These are phyloP conservation scores for Antrozous pallidus DNA, from an alignment of 2,797 vertebrate species.

Conservation along the genomic window DNA sequence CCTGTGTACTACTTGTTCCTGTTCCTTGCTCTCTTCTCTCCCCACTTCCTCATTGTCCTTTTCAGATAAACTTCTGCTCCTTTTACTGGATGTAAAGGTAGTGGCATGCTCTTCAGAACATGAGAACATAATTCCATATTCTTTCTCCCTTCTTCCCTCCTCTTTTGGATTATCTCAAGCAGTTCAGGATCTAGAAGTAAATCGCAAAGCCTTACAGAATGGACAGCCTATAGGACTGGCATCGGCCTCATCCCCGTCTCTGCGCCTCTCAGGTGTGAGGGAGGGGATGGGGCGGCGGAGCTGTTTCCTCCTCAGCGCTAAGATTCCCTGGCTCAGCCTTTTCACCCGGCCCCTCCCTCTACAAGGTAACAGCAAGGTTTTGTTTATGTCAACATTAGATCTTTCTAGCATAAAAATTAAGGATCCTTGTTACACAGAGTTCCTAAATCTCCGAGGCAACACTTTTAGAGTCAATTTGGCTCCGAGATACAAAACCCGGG, in stretches of 20 bases:
- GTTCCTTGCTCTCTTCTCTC: not conserved
- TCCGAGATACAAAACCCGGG: not conserved
- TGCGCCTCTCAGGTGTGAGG: not conserved
- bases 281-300: not conserved
- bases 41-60: not conserved
- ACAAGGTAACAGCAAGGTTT: not conserved
- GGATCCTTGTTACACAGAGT: not conserved
- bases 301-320: not conserved
- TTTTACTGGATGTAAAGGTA: not conserved
- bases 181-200: not conserved
- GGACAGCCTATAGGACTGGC: not conserved
- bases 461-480: not conserved
- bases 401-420: constrained; percentile 12
- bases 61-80: not conserved
- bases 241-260: not conserved
- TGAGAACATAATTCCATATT: not conserved
- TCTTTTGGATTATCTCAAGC: not conserved
- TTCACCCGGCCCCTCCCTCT: not conserved
- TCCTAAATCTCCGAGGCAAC: not conserved
- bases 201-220: not conserved
- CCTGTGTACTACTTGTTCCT: not conserved
- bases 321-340: not conserved
- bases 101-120: not conserved
- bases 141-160: not conserved
- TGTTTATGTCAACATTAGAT: not conserved